Evolutionary conservation across 1,140 invertebrate genomes (phyloP).

Genomic region (Agraylea sexmaculata): DNA sequence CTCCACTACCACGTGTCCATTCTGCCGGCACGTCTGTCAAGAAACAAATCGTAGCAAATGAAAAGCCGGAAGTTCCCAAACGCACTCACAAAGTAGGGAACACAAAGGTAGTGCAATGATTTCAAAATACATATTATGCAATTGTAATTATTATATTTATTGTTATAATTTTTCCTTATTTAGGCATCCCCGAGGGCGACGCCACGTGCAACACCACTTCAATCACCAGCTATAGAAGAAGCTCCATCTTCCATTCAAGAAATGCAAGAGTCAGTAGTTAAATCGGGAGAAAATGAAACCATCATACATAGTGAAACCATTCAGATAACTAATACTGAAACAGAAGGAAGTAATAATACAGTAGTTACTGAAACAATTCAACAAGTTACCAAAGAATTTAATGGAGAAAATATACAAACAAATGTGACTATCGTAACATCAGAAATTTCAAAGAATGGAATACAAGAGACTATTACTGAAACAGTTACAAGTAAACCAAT

Average conservation of each 20-base stretch:
- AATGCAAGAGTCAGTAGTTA: constrained; percentile 8
- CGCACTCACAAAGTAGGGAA: constrained; percentile 15
- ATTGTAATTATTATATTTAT: not conserved
- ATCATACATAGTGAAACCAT: constrained; percentile 2
- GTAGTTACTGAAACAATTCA: constrained; percentile 13
- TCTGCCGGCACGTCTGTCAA: constrained; percentile 11
- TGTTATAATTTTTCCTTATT: constrained; percentile 4
- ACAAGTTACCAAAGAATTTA: constrained; percentile 21
- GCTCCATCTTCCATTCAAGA: constrained; percentile 16
- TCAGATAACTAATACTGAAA: constrained; percentile 8
- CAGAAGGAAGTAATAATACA: constrained; percentile 10
- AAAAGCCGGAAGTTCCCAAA: constrained; percentile 20
- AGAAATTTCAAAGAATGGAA: constrained; percentile 7
- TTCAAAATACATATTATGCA: not conserved
- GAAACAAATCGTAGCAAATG: constrained; percentile 4
- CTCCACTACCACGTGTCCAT: constrained; percentile 19
- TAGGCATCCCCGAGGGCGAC: constrained; percentile 35
- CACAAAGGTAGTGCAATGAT: too few relatives aligned
- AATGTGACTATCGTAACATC: constrained; percentile 8
- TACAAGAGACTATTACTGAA: constrained; percentile 3
- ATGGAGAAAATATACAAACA: constrained; percentile 12
- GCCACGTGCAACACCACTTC: constrained; percentile 42
- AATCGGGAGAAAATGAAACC: constrained; percentile 4
- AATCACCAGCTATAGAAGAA: constrained; percentile 41
- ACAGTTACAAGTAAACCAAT: constrained; percentile 1